Evolutionary conservation across 2,113 vertebrate genomes (phyloP).

Genomic region (Coptodon rendalli): DNA sequence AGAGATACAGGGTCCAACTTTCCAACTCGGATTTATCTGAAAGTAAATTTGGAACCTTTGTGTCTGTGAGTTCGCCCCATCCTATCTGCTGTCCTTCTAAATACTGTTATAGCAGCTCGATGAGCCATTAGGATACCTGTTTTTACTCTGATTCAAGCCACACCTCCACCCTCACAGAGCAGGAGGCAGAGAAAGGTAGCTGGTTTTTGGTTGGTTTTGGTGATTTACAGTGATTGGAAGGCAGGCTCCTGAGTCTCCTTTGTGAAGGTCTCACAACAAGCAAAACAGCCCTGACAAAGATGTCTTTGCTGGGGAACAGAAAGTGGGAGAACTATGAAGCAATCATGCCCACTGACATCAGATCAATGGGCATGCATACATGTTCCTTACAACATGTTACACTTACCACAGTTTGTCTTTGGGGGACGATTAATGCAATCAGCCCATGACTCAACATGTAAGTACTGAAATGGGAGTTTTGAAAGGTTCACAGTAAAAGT

Average conservation of each 20-base stretch:
- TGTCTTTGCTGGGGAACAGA: neutral
- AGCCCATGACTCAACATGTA: neutral
- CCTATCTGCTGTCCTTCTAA: neutral
- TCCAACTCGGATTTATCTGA: neutral
- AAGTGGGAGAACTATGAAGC: neutral
- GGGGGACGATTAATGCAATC: neutral
- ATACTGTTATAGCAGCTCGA: neutral
- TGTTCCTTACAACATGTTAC: neutral
- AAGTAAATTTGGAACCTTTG: neutral
- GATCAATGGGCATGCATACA: neutral
- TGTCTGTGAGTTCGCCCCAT: neutral
- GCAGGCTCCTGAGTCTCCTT: constrained; percentile 13
- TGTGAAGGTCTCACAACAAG: constrained; percentile 15
- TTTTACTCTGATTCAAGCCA: neutral
- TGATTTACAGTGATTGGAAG: neutral
- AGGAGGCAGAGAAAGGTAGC: constrained; percentile 2
- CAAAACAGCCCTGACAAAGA: neutral
- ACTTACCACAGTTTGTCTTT: neutral
- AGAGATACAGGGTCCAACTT: neutral
- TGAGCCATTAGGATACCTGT: neutral
- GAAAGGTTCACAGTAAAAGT: neutral
- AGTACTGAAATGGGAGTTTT: neutral
- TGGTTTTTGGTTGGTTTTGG: neutral
- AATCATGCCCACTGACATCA: neutral
- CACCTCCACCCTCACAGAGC: neutral